Evolutionary conservation across 2,797 vertebrate genomes (phyloP).

Genomic region (Orestias chungarensis): DNA sequence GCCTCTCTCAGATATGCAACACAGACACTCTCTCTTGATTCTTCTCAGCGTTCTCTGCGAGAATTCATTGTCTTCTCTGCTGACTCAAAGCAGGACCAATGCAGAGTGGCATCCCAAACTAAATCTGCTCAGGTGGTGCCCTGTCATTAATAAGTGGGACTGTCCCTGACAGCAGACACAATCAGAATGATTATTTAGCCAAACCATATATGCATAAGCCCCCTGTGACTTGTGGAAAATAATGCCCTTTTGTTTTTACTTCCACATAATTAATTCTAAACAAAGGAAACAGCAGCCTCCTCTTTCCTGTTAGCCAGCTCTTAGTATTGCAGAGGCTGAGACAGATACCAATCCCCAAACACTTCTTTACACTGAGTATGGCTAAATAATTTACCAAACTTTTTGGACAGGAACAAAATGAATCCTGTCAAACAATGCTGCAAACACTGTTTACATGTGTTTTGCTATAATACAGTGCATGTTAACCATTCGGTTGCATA

Average conservation of each 20-base stretch:
- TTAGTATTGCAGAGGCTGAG: not conserved
- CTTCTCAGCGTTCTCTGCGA: conserved; percentile 56
- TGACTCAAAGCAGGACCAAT: conserved; percentile 54
- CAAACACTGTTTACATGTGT: not conserved
- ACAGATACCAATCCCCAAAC: conserved; percentile 16
- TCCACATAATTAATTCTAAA: conserved; percentile 16
- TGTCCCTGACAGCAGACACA: conserved; percentile 26
- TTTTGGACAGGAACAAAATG: not conserved
- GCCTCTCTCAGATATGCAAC: conserved; percentile 57
- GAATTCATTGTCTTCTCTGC: conserved; percentile 57
- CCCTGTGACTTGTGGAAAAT: conserved; percentile 15
- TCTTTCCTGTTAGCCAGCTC: not conserved
- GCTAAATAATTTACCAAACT: conserved; percentile 13
- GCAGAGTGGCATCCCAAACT: conserved; percentile 56
- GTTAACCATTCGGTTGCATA: not conserved
- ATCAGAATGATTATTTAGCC: conserved; percentile 36
- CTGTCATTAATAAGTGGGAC: conserved; percentile 44
- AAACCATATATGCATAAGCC: conserved; percentile 9
- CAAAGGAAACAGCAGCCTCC: conserved; percentile 11
- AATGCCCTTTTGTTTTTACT: conserved; percentile 3
- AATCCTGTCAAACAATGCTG: not conserved
- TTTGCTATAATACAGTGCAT: not conserved
- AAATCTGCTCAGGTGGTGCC: conserved; percentile 54
- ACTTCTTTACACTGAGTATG: not conserved
- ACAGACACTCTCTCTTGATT: conserved; percentile 53